Evolutionary conservation across 2,888 invertebrate species (phyloP).

Genomic region (Helicoverpa assulta): DNA sequence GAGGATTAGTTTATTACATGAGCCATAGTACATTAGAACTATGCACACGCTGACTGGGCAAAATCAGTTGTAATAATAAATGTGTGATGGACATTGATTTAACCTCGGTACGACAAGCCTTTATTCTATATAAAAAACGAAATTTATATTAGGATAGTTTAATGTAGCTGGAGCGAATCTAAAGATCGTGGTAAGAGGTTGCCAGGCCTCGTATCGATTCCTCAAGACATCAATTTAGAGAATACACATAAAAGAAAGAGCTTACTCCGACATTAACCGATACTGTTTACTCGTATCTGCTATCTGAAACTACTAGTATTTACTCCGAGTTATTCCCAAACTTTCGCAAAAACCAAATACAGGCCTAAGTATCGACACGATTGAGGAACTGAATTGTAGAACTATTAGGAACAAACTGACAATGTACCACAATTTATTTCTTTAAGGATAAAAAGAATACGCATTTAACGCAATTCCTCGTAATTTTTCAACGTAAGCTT

Average conservation of each 20-base stretch:
- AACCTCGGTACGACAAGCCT: too few relatives aligned
- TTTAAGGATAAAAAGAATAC: slow-evolving; percentile 3
- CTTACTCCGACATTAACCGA: slow-evolving; percentile 4
- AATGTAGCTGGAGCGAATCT: slow-evolving; percentile 12
- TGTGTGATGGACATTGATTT: too few relatives aligned
- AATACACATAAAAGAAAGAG: slow-evolving; percentile 17
- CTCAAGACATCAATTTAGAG: slow-evolving; percentile 18
- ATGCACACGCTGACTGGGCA: too few relatives aligned
- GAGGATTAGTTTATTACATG: too few relatives aligned
- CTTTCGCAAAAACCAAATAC: background rate
- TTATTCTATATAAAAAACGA: too few relatives aligned
- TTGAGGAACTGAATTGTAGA: background rate
- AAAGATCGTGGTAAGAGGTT: slow-evolving; percentile 8
- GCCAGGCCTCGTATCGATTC: slow-evolving; percentile 9
- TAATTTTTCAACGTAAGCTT: slow-evolving; percentile 34
- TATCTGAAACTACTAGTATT: slow-evolving; percentile 10
- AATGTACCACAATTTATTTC: slow-evolving; percentile 2
- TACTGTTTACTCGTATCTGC: slow-evolving; percentile 5
- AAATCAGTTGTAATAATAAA: too few relatives aligned
- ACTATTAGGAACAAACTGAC: slow-evolving; percentile 1
- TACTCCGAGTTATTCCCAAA: background rate
- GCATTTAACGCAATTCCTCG: slow-evolving; percentile 17
- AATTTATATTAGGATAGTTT: slow-evolving; percentile 6
- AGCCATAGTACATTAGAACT: too few relatives aligned
- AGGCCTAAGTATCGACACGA: background rate